Evolutionary conservation across 2,113 vertebrate species (phyloP).

Genomic region (Rallus limicola): DNA sequence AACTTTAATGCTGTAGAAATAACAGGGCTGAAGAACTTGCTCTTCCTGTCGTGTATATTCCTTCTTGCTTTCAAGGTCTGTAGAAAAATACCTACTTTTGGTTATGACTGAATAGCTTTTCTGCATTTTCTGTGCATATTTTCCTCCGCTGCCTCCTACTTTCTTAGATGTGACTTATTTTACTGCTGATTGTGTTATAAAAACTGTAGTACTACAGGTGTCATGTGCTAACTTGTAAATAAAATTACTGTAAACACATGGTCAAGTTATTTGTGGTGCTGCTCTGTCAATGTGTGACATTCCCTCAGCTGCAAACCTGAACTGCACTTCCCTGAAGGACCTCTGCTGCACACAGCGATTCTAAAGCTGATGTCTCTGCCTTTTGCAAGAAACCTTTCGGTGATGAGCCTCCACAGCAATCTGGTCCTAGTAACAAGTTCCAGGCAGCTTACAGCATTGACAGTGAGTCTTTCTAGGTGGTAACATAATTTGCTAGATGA

Average conservation of each 20-base stretch:
- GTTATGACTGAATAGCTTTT: neutral
- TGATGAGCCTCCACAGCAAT: neutral
- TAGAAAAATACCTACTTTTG: slow-evolving; percentile 5
- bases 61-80: neutral
- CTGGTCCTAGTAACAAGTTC: neutral
- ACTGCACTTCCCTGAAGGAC: neutral
- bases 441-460: neutral
- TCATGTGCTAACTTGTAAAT: slow-evolving; percentile 55
- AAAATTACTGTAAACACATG: slow-evolving; percentile 19
- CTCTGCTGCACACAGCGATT: neutral
- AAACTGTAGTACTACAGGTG: slow-evolving; percentile 49
- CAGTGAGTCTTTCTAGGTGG: neutral
- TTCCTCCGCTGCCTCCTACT: slow-evolving; percentile 33
- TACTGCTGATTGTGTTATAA: slow-evolving; percentile 38
- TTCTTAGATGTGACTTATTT: slow-evolving; percentile 34
- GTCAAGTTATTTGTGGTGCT: slow-evolving; percentile 29
- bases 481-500: neutral
- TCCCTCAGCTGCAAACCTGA: neutral
- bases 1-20: neutral
- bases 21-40: slow-evolving; percentile 25
- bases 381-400: neutral
- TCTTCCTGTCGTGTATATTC: neutral
- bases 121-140: slow-evolving; percentile 1
- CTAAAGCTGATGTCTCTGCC: neutral
- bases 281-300: neutral